Base-by-base conservation (phyloP, 2,888 invertebrate genomes). In the Dicranocentrus wangi region DNA sequence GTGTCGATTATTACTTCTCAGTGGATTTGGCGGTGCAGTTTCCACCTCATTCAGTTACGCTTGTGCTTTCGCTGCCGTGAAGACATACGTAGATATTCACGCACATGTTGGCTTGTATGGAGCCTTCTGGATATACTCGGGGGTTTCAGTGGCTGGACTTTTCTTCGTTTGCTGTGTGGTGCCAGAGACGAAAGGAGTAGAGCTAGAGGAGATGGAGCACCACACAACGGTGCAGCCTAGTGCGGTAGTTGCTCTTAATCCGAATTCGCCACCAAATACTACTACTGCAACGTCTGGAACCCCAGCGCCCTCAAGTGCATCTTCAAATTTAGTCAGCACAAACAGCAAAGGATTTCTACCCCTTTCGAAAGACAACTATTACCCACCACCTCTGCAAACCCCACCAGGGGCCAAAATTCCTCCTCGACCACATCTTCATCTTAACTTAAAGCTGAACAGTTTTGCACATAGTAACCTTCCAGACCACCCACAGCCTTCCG, bases 101-200 rank as follows among this genome's bases (percentile, higher is more conserved):
- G 90, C 93, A 88, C 89, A 92, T 65, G 89, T 95, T 28, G 94
- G 94, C 0, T 89, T 94, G 39, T 93, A 94, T 88, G 95, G 95
- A 0, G 94, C 95, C 1, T 97, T 96, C 89, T 95, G 95, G 94
- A 90, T 96, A 83, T 97, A 96, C 89, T 94, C 95, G 0, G 93
- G 93, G 71, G 92, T 95, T 87, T 94, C 95, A 61, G 92, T 95
- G 0, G 91, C 93, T 25, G 94, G 95, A 19, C 90, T 95, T 13
- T 93, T 95, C 88, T 96, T 96, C 88, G 94, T 96, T 0, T 93
- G 94, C 1, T 93, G 93, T 87, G 94, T 93, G 88, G 94, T 97
- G 8, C 96, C 96, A 0, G 96, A 97, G 90, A 97, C 97, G 2
- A 96, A 95, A 88, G 96, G 96, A 0, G 93, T 93, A 86, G 95